Percentiles rank a stretch among this genome's conserved stretches.
phyloP scores from a whole-genome alignment of 2,113 vertebrate genomes.

The Emydura subglobosa region DNA sequence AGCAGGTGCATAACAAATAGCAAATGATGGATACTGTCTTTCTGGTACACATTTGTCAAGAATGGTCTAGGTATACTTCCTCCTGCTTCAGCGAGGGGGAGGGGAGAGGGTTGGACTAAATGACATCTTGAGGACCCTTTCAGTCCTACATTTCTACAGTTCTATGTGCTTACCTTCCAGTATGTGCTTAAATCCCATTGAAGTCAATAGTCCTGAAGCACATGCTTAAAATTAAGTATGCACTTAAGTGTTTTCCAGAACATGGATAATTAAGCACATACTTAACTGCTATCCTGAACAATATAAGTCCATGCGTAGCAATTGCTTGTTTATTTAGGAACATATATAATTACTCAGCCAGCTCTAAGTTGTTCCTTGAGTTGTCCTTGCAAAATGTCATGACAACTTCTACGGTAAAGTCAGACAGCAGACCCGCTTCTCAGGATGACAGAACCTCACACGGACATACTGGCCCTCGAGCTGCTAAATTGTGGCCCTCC shows the following conservation, averaged over 20 bases:
- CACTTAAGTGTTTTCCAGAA: conserved; percentile 10
- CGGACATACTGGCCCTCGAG: neutral
- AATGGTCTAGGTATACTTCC: neutral
- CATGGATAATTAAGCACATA: neutral
- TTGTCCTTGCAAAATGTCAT: conserved; percentile 5
- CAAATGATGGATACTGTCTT: neutral
- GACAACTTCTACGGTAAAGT: neutral
- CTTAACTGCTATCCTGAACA: conserved; percentile 8
- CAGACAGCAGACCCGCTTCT: neutral
- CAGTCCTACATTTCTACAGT: neutral
- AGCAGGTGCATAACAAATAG: neutral
- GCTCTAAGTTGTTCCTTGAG: conserved; percentile 28
- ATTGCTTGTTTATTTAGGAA: conserved; percentile 7
- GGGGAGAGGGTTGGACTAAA: neutral
- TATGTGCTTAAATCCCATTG: neutral
- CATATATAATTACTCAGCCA: conserved; percentile 38
- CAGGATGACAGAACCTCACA: neutral
- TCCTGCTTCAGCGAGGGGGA: neutral
- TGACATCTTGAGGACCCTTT: neutral
- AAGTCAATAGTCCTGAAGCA: neutral
- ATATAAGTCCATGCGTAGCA: conserved; percentile 29
- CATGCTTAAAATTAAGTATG: neutral
- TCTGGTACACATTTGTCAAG: neutral
- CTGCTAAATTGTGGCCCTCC: neutral
- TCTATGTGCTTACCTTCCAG: neutral